Base-by-base conservation (phyloP, 1,140 invertebrate species). In the Bombus vancouverensis region DNA sequence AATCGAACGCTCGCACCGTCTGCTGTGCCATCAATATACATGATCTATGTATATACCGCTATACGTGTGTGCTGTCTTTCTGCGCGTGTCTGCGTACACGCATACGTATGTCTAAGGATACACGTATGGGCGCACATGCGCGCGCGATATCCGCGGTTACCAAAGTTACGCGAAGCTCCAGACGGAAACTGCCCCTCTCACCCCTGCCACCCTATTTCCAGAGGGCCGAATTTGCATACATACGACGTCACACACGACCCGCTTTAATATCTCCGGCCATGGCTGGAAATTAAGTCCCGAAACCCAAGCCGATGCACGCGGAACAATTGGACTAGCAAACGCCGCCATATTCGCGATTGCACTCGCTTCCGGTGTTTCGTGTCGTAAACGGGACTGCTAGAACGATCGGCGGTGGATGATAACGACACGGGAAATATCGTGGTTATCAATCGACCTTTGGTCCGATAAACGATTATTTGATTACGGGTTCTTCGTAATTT, bases 211-310 rank as follows among this genome's bases (percentile, higher is more conserved):
- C 72, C 57, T 42, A 71, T 81, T 82, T 87, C 79, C 81, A 87
- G 91, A 90, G 91, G 85, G 87, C 81, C 85, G 91, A 91, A 94
- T 94, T 94, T 94, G 93, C 94, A 94, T 94, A 94, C 93, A 94
- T 94, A 94, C 94, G 92, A 94, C 92, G 92, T 94, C 93, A 93
- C 92, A 94, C 91, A 90, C 92, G 88, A 88, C 89, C 88, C 90
- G 91, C 93, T 94, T 93, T 94, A 94, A 94, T 93, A 94, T 93
- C 92, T 91, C 92, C 89, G 91, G 90, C 89, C 92, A 88, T 88
- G 88, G 90, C 91, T 93, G 93, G 92, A 94, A 94, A 94, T 94
- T 94, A 94, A 93, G 92, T 93, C 90, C 89, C 77, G 84, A 88
- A 88, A 88, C 72, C 89, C 81, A 76, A 85, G 75, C 83, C 87